Conservation (phyloP, 2,113 vertebrate genomes). For the Siphamia tubifer region DNA sequence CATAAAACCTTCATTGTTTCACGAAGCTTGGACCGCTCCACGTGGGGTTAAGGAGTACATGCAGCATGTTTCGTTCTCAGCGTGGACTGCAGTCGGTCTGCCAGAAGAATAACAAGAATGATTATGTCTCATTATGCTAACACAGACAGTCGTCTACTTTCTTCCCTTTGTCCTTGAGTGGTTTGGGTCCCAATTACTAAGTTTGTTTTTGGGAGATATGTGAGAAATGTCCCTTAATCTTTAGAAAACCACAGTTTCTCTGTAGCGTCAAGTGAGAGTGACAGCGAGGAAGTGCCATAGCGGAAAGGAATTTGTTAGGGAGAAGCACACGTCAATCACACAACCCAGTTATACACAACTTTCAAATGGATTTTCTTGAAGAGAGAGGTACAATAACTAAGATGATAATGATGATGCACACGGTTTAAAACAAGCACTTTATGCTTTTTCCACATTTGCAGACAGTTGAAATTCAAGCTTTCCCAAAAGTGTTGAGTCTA, state of each 20-base stretch:
- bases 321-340: conserved; percentile 43
- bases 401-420: too few species aligned
- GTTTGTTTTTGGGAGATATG: conserved; percentile 49
- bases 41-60: conserved; percentile 19
- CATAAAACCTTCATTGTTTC: conserved; percentile 48
- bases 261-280: conserved; percentile 32
- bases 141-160: conserved; percentile 38
- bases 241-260: conserved; percentile 36
- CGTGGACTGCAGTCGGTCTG: conserved; percentile 39
- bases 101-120: conserved; percentile 39
- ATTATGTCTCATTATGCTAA: conserved; percentile 62
- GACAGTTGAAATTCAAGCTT: too few species aligned
- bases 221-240: conserved; percentile 57
- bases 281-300: conserved; percentile 44
- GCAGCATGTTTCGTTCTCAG: conserved; percentile 1
- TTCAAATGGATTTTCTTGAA: conserved; percentile 13
- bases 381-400: too few species aligned
- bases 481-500: neutral
- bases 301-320: conserved; percentile 43
- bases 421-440: too few species aligned
- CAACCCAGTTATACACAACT: conserved; percentile 13
- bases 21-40: conserved; percentile 10
- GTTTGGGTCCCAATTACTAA: conserved; percentile 58
- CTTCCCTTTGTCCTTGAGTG: conserved; percentile 58
- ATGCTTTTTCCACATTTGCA: too few species aligned